Percentiles rank a stretch among this genome's conserved stretches.
phyloP scores from a whole-genome alignment of 2,113 vertebrate genomes.

The Menura novaehollandiae region DNA sequence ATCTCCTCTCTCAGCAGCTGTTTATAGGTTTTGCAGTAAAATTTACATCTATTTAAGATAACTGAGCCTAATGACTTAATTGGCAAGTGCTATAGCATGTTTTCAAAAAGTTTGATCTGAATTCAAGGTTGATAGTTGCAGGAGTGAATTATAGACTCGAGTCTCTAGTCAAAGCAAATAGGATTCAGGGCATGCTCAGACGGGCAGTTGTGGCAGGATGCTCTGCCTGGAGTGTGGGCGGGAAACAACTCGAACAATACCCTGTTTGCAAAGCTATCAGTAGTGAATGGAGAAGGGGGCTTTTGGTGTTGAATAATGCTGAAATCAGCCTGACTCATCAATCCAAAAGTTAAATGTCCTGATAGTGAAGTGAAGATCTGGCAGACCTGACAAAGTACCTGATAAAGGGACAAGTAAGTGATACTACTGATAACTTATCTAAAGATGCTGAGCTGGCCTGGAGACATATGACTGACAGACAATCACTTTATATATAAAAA shows the following conservation, averaged over 20 bases:
- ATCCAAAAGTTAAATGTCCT: neutral
- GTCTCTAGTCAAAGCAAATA: neutral
- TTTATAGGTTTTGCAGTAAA: neutral
- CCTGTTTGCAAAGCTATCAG: neutral
- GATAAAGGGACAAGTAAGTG: neutral
- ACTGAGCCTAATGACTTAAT: neutral
- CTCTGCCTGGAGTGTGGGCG: neutral
- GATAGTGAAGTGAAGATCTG: neutral
- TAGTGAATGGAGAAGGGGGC: neutral
- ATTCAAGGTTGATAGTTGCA: neutral
- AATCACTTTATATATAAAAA: neutral
- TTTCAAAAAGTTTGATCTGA: neutral
- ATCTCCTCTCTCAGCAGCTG: neutral
- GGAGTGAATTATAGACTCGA: neutral
- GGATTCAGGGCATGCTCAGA: neutral
- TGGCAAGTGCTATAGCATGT: neutral
- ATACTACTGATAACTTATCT: neutral
- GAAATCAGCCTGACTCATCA: neutral
- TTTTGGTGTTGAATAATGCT: neutral
- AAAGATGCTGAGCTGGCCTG: neutral
- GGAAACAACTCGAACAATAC: fast-evolving
- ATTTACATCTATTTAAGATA: neutral
- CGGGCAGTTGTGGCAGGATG: neutral
- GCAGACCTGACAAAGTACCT: neutral
- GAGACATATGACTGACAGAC: neutral